Percentiles rank a stretch among this genome's conserved stretches.
Conservation (phyloP, 2,888 invertebrate species). For the Chaitophorus viminalis region DNA sequence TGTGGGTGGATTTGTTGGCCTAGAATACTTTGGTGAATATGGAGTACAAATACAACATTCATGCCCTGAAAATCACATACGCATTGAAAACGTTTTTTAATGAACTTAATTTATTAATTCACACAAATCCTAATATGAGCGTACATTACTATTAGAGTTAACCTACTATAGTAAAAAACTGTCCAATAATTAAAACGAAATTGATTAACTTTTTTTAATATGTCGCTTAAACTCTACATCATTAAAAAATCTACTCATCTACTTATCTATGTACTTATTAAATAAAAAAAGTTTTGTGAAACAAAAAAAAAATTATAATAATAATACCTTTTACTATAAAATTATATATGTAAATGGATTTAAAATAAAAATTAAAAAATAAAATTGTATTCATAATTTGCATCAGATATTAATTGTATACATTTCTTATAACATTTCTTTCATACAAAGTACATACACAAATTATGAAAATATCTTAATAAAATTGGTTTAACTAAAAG, state of each 20-base stretch:
- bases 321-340: background rate
- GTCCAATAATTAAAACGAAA: background rate
- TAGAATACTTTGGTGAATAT: slow-evolving; percentile 23
- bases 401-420: background rate
- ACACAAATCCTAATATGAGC: background rate
- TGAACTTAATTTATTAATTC: background rate
- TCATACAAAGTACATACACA: too few species aligned
- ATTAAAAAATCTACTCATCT: background rate
- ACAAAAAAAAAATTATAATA: background rate
- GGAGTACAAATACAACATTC: background rate
- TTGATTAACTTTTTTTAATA: background rate
- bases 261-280: background rate
- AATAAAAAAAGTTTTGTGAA: background rate
- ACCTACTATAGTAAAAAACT: slow-evolving; percentile 9
- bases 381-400: too few species aligned
- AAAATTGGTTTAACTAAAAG: too few species aligned
- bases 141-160: background rate
- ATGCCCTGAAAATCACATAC: slow-evolving; percentile 44
- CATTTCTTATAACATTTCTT: too few species aligned
- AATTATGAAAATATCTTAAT: too few species aligned
- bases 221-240: background rate
- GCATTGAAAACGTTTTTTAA: background rate
- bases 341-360: too few species aligned
- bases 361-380: too few species aligned
- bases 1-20: slow-evolving; percentile 35